Percentiles rank a stretch among this genome's conserved stretches.
phyloP scores from a whole-genome alignment of 2,113 vertebrate species.

The Raja brachyura region DNA sequence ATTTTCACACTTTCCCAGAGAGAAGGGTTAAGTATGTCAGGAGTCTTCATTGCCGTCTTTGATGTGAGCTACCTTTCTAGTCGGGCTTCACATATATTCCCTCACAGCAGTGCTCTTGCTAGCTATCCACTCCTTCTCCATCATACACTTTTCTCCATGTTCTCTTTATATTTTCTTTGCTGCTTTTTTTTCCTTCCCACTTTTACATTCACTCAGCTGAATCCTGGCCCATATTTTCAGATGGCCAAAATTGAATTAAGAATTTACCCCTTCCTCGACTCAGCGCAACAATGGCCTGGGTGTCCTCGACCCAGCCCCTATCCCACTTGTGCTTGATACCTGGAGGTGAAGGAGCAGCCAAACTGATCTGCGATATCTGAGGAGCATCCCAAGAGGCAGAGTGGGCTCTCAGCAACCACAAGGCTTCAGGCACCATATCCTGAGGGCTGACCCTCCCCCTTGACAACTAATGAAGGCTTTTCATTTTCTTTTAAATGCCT shows the following conservation, averaged over 20 bases:
- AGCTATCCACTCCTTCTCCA: background rate
- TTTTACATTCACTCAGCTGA: constrained; percentile 10
- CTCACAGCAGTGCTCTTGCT: constrained; percentile 36
- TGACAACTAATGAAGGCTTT: too few relatives aligned
- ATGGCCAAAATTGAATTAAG: background rate
- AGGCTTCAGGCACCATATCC: too few relatives aligned
- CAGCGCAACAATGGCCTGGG: background rate
- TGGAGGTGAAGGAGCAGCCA: too few relatives aligned
- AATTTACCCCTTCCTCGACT: background rate
- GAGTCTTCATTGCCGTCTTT: constrained; percentile 13
- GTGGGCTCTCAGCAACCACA: too few relatives aligned
- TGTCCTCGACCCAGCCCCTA: too few relatives aligned
- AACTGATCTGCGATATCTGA: too few relatives aligned
- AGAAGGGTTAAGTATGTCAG: constrained; percentile 34
- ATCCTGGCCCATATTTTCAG: background rate
- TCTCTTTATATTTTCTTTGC: background rate
- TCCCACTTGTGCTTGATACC: too few relatives aligned
- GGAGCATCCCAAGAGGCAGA: too few relatives aligned
- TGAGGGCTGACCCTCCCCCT: too few relatives aligned
- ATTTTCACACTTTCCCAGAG: background rate
- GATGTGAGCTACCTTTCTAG: constrained; percentile 35
- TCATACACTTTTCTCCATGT: background rate
- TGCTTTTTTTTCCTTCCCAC: background rate
- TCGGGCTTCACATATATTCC: constrained; percentile 32
- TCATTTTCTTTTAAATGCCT: too few relatives aligned